Conservation (phyloP, 2,888 invertebrate genomes). For the Cheilosia vulpina region DNA sequence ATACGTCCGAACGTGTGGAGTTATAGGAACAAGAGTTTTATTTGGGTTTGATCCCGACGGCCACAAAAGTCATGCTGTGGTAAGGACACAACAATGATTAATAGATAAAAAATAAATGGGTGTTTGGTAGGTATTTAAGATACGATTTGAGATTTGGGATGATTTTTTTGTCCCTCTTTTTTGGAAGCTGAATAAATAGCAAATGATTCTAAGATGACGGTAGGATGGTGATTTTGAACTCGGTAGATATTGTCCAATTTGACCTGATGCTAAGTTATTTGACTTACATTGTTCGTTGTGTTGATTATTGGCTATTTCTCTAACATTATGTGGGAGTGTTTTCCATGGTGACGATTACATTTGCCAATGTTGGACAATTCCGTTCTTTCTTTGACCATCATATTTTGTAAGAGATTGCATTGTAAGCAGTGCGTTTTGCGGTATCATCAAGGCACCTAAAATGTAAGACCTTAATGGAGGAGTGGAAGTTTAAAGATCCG, state of each 20-base stretch:
- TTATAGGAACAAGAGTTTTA: constrained; percentile 4
- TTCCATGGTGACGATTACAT: too few relatives aligned
- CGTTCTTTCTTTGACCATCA: too few relatives aligned
- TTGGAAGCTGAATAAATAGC: constrained; percentile 26
- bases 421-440: too few relatives aligned
- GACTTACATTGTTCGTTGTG: background rate
- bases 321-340: background rate
- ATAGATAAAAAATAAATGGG: constrained; percentile 57
- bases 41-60: constrained; percentile 24
- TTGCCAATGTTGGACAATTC: too few relatives aligned
- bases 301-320: constrained; percentile 21
- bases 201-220: constrained; percentile 25
- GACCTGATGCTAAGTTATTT: constrained; percentile 24
- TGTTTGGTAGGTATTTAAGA: constrained; percentile 37
- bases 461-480: too few relatives aligned
- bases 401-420: too few relatives aligned
- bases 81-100: constrained; percentile 33
- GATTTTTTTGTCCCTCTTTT: background rate
- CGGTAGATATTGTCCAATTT: constrained; percentile 23
- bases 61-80: constrained; percentile 23
- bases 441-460: too few relatives aligned
- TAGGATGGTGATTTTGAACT: constrained; percentile 16
- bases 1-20: constrained; percentile 11
- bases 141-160: background rate
- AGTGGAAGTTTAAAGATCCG: too few relatives aligned